Conservation (phyloP, 2,113 vertebrate genomes). For the Catharus fuscescens region DNA sequence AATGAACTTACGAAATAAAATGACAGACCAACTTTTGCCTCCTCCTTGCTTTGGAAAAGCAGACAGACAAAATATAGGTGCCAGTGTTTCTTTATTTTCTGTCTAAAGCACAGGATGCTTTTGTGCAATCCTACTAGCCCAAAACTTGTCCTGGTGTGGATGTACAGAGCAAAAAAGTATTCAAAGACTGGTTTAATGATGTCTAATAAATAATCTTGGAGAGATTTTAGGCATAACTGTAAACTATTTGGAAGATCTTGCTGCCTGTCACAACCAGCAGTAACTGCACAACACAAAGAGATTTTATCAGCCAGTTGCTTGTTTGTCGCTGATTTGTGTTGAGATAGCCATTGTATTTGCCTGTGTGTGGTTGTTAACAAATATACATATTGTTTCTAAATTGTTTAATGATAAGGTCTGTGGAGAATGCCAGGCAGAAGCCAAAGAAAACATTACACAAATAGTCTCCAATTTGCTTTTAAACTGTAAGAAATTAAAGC, state of each 20-base stretch:
- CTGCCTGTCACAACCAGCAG: not conserved
- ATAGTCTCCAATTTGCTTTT: not conserved
- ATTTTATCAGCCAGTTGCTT: not conserved
- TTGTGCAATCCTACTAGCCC: not conserved
- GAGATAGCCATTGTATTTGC: not conserved
- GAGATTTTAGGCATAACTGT: not conserved
- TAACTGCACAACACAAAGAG: not conserved
- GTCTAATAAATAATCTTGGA: not conserved
- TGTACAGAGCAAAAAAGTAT: not conserved
- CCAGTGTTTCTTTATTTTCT: not conserved
- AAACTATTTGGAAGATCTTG: not conserved
- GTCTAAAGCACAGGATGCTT: not conserved
- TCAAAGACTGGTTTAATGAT: not conserved
- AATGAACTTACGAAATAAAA: not conserved
- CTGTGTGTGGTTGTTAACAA: not conserved
- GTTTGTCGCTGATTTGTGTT: not conserved
- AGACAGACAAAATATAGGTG: not conserved
- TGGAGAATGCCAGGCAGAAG: not conserved
- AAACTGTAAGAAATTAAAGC: not conserved
- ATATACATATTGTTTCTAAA: not conserved
- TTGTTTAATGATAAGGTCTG: not conserved
- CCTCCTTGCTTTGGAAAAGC: not conserved
- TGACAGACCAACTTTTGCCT: not conserved
- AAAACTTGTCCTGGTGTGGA: not conserved
- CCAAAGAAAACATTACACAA: not conserved